Percentiles rank a stretch among this genome's conserved stretches.
phyloP scores from a whole-genome alignment of 2,888 invertebrate species.

The Griposia aprilina region DNA sequence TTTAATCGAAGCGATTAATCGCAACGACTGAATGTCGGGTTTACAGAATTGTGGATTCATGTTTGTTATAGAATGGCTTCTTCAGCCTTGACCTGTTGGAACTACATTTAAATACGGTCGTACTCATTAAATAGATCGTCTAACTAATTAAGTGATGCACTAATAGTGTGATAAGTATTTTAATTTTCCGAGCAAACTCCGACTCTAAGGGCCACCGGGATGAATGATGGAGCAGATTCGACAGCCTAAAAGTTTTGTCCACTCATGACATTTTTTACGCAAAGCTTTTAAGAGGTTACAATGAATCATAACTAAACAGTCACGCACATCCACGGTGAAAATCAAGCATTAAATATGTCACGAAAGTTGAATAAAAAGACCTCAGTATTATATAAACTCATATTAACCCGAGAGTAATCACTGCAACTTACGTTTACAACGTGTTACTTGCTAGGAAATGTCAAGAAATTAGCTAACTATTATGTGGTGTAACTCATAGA shows the following conservation, averaged over 20 bases:
- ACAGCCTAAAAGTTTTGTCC: no score
- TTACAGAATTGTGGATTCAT: slow-evolving; percentile 42
- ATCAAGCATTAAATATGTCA: slow-evolving; percentile 56
- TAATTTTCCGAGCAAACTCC: background rate
- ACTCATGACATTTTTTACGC: background rate
- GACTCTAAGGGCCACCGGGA: no score
- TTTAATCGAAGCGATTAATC: slow-evolving; percentile 52
- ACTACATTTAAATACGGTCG: slow-evolving; percentile 2
- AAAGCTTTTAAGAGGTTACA: background rate
- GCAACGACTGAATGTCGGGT: slow-evolving; percentile 31
- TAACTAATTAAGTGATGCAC: slow-evolving; percentile 6
- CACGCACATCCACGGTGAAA: slow-evolving; percentile 50
- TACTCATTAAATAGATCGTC: slow-evolving; percentile 7
- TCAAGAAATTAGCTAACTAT: slow-evolving; percentile 57
- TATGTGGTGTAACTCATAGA: slow-evolving; percentile 19
- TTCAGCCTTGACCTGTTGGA: slow-evolving; percentile 45
- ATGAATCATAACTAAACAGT: slow-evolving; percentile 34
- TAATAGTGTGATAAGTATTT: background rate
- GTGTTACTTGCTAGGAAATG: slow-evolving; percentile 49
- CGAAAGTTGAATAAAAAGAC: slow-evolving; percentile 56
- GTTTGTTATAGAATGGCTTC: slow-evolving; percentile 26
- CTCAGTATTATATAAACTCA: slow-evolving; percentile 55
- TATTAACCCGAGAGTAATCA: slow-evolving; percentile 50
- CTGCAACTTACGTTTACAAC: slow-evolving; percentile 29
- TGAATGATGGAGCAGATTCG: background rate